Conservation (phyloP, 1,140 invertebrate species). For the Trichogramma pretiosum region DNA sequence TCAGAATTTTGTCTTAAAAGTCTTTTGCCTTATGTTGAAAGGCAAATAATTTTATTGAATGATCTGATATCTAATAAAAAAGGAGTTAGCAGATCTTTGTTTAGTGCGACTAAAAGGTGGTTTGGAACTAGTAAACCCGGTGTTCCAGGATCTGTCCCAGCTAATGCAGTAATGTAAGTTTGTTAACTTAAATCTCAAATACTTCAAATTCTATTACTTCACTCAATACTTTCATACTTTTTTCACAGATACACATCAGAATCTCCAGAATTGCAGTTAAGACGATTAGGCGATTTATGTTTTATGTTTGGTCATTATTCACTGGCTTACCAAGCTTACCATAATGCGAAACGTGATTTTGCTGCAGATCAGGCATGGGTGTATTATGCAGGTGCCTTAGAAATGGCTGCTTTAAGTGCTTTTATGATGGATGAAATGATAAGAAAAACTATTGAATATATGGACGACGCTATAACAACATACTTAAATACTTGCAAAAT, state of each 20-base stretch:
- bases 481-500: conserved; percentile 83
- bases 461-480: conserved; percentile 86
- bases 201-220: background rate
- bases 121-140: conserved; percentile 84
- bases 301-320: conserved; percentile 95
- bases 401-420: conserved; percentile 88
- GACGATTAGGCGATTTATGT: conserved; percentile 87
- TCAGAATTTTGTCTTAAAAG: conserved; percentile 82
- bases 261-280: conserved; percentile 85
- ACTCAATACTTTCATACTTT: conserved; percentile 25
- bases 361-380: conserved; percentile 93
- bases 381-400: conserved; percentile 89
- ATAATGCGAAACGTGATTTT: conserved; percentile 93
- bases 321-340: conserved; percentile 86
- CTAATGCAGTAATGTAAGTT: conserved; percentile 73
- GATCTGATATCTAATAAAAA: conserved; percentile 82
- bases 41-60: conserved; percentile 71
- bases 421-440: conserved; percentile 78
- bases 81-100: conserved; percentile 81
- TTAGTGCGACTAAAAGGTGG: conserved; percentile 90
- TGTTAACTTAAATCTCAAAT: conserved; percentile 4
- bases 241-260: conserved; percentile 76
- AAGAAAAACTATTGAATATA: conserved; percentile 75
- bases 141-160: conserved; percentile 51
- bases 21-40: conserved; percentile 82